These are phyloP conservation scores for Adelges cooleyi DNA, from an alignment of 1,140 invertebrate species.

Conservation along the genomic window DNA sequence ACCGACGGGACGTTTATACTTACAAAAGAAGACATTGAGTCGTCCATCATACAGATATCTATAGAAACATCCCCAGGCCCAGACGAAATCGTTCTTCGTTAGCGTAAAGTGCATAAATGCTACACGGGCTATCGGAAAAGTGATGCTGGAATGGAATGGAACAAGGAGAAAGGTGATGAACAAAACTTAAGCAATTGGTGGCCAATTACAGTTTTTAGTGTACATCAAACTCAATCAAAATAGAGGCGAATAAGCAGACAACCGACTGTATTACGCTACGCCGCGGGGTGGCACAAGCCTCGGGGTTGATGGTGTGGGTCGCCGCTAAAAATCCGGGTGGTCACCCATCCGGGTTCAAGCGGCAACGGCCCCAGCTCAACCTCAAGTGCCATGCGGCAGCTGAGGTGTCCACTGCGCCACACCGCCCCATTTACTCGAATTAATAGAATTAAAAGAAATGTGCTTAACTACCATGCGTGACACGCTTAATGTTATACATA, in stretches of 20 bases:
- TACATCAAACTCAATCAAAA: not conserved
- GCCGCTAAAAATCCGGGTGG: no score
- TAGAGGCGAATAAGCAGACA: not conserved
- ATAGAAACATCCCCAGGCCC: not conserved
- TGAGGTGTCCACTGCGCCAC: no score
- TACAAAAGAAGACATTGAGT: not conserved
- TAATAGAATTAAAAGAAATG: no score
- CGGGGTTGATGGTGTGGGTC: no score
- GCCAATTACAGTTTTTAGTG: not conserved
- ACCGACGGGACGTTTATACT: not conserved
- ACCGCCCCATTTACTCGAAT: no score
- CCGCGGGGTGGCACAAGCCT: not conserved
- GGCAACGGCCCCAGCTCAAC: no score
- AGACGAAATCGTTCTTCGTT: not conserved
- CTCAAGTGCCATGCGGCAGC: no score
- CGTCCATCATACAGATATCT: not conserved
- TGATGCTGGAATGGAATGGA: constrained; percentile 7
- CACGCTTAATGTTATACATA: no score
- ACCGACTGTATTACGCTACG: not conserved
- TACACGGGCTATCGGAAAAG: constrained; percentile 1
- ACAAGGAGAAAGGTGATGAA: not conserved
- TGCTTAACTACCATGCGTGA: no score
- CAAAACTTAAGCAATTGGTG: not conserved
- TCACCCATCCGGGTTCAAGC: no score
- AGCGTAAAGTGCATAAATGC: not conserved